A percentile compares a stretch with the other conserved stretches of the same genome.
Evolutionary conservation across 2,888 invertebrate genomes (phyloP).

Genomic region (Tigriopus californicus): DNA sequence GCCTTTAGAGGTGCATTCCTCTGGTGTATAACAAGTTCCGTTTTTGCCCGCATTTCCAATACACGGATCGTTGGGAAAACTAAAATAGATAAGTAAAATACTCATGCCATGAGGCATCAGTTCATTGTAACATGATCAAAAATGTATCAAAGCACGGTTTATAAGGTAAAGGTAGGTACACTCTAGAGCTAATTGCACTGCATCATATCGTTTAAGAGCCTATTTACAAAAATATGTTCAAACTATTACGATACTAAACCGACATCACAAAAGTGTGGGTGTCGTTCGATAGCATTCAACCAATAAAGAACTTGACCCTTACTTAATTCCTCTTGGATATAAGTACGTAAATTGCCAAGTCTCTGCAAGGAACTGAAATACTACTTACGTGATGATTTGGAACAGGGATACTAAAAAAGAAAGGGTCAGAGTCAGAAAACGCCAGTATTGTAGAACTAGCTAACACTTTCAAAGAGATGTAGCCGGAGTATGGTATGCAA

Average conservation of each 20-base stretch:
- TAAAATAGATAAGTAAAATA: too few species aligned
- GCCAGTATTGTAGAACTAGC: too few species aligned
- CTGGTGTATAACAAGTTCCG: neutral
- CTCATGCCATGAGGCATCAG: too few species aligned
- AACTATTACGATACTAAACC: neutral
- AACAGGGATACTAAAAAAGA: neutral
- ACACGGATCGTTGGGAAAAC: neutral
- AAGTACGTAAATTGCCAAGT: neutral
- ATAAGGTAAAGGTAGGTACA: too few species aligned
- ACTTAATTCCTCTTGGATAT: neutral
- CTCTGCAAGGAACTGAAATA: neutral
- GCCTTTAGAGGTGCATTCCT: neutral
- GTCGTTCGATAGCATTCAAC: neutral
- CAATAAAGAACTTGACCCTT: neutral
- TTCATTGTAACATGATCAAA: too few species aligned
- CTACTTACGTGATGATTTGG: neutral
- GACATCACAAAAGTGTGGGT: neutral
- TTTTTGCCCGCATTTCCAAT: neutral
- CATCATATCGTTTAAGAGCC: too few species aligned
- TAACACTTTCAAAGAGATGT: too few species aligned
- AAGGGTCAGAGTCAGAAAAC: too few species aligned
- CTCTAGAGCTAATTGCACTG: too few species aligned
- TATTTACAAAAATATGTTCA: neutral
- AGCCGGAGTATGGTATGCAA: too few species aligned
- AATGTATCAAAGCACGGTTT: too few species aligned